phyloP scores from a whole-genome alignment of 2,113 vertebrate species.

The Notothenia coriiceps region DNA sequence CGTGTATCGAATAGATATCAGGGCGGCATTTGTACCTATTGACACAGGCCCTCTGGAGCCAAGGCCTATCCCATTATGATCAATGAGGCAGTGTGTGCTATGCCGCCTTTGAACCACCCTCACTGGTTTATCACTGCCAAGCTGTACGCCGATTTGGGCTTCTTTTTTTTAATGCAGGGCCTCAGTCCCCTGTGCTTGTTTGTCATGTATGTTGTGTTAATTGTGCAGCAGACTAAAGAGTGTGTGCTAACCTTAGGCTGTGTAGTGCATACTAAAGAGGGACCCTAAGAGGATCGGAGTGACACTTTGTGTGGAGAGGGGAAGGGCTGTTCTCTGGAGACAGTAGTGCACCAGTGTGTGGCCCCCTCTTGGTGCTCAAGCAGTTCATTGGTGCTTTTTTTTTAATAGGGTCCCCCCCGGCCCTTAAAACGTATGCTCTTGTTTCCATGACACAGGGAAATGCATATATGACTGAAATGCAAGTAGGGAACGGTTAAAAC shows the following conservation, averaged over 20 bases:
- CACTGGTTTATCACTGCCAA: constrained; percentile 74
- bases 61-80: constrained; percentile 29
- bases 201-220: constrained; percentile 52
- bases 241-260: constrained; percentile 24
- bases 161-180: constrained; percentile 39
- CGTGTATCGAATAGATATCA: constrained; percentile 19
- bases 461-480: constrained; percentile 38
- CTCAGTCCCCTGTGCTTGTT: constrained; percentile 31
- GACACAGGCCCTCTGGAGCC: constrained; percentile 29
- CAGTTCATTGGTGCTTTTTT: constrained; percentile 69
- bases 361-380: constrained; percentile 62
- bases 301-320: constrained; percentile 53
- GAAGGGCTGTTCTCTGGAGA: constrained; percentile 34
- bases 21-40: constrained; percentile 25
- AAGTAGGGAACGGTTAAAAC: constrained; percentile 35
- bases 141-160: constrained; percentile 49
- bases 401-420: constrained; percentile 15
- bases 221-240: constrained; percentile 35
- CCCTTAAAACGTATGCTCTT: constrained; percentile 22
- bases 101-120: constrained; percentile 51
- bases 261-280: constrained; percentile 38
- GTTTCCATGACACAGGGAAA: constrained; percentile 22
- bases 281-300: constrained; percentile 47
- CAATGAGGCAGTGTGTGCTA: constrained; percentile 48
- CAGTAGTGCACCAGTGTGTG: constrained; percentile 45